These are phyloP conservation scores for Ptilodon capucinus DNA, from an alignment of 2,888 invertebrate genomes.

Conservation along the genomic window DNA sequence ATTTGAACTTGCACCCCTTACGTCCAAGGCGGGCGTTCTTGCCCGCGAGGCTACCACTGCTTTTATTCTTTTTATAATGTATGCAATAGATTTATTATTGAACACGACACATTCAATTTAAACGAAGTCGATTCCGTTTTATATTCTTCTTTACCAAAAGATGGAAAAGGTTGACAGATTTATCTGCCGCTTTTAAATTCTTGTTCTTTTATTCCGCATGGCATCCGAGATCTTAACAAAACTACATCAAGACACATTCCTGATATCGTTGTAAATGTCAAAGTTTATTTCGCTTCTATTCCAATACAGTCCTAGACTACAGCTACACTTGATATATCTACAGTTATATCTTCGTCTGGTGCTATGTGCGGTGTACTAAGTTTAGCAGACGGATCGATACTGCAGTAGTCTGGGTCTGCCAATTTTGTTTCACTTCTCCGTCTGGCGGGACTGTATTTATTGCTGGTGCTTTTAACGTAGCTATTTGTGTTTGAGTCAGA, in stretches of 20 bases:
- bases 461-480: neutral
- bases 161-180: neutral
- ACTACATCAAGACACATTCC: neutral
- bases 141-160: neutral
- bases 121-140: neutral
- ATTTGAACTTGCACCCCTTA: too few relatives aligned
- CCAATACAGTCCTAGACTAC: neutral
- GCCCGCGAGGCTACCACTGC: too few relatives aligned
- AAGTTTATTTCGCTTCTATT: neutral
- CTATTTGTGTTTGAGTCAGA: constrained; percentile 1
- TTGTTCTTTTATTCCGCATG: neutral
- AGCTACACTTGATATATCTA: too few relatives aligned
- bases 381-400: constrained; percentile 12
- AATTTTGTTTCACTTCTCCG: constrained; percentile 14
- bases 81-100: neutral
- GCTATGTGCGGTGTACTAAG: neutral
- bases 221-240: neutral
- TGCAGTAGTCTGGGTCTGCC: constrained; percentile 2
- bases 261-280: neutral
- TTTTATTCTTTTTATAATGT: too few relatives aligned
- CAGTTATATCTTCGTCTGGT: neutral
- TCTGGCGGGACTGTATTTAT: constrained; percentile 5
- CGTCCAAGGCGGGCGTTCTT: too few relatives aligned
- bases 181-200: neutral
- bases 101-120: neutral